Evolutionary conservation across 2,113 vertebrate species (phyloP), one percentile per base, ranked within the genome.

Genomic region (Butastur rufipennis): DNA sequence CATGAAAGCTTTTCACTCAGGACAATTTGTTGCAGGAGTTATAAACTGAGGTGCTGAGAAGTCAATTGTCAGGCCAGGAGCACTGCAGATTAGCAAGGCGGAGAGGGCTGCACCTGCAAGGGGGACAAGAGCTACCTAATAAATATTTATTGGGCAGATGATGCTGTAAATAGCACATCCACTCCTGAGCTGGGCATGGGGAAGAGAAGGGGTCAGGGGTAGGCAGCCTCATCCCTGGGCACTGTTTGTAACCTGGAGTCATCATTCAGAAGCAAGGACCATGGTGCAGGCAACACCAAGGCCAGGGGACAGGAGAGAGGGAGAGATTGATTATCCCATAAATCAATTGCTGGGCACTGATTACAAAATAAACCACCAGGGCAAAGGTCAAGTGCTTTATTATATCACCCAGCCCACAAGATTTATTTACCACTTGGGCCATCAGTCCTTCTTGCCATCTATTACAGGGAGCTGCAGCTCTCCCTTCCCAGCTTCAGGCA

Each of bases 371-470:
- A 95, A 94, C 72, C 96, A 78, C 81, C 34, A 22, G 94, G 96
- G 81, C 94, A 97, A 95, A 97, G 96, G 95, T 95, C 96, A 95
- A 96, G 84, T 82, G 84, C 68, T 97, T 93, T 96, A 91, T 96
- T 96, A 88, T 93, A 97, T 84, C 96, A 95, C 81, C 79, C 89
- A 95, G 63, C 74, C 91, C 84, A 78, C 71, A 74, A 83, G 84
- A 97, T 97, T 95, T 97, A 97, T 97, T 86, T 56, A 82, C 86
- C 63, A 58, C 59, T 62, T 67, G 84, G 68, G 86, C 94, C 68
- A 90, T 78, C 81, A 11, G 14, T 91, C 89, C 89, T 79, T 65
- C 67, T 67, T 56, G 74, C 88, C 88, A 85, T 94, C 81, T 48
- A 93, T 95, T 82, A 93, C 21, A 65, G 22, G 66, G 56, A 94